These are phyloP conservation scores for Thecophora atra DNA, from an alignment of 2,888 invertebrate species.

Conservation along the genomic window DNA sequence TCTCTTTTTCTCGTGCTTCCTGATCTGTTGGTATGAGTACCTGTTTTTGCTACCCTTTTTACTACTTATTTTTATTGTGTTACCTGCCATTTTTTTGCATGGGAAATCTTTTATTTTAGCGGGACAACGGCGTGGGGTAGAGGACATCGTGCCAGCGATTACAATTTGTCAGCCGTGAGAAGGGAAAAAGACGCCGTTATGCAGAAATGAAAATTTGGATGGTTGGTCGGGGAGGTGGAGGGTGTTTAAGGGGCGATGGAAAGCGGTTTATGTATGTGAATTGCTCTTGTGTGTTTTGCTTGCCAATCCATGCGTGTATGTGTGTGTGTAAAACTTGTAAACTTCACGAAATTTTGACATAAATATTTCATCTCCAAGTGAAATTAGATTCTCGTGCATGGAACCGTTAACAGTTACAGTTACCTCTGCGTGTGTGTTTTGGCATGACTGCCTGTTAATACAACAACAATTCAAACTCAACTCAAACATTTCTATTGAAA, in stretches of 20 bases:
- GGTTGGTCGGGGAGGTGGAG: not conserved
- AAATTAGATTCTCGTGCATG: slow-evolving; percentile 47
- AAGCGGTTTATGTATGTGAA: not conserved
- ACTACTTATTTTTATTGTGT: not conserved
- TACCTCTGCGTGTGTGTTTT: not conserved
- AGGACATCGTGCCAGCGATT: not conserved
- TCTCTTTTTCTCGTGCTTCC: not conserved
- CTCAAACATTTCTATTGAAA: slow-evolving; percentile 17
- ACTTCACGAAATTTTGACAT: slow-evolving; percentile 42
- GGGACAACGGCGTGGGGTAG: not conserved
- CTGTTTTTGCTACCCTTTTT: not conserved
- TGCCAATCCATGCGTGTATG: not conserved
- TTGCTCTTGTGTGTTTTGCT: not conserved
- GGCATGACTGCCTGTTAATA: not conserved
- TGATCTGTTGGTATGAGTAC: not conserved
- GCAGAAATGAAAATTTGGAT: not conserved
- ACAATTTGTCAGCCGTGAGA: not conserved
- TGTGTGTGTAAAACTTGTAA: slow-evolving; percentile 23
- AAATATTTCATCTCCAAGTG: slow-evolving; percentile 47
- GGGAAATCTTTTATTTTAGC: not conserved
- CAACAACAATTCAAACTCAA: slow-evolving; percentile 23
- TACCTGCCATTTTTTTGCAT: not conserved
- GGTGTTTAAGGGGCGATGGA: not conserved
- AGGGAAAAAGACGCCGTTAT: too few relatives aligned
- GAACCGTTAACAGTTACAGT: slow-evolving; percentile 44